A percentile compares a stretch with the other conserved stretches of the same genome.
Evolutionary conservation across 2,888 invertebrate genomes (phyloP).

Genomic region (Cheilosia impressa): DNA sequence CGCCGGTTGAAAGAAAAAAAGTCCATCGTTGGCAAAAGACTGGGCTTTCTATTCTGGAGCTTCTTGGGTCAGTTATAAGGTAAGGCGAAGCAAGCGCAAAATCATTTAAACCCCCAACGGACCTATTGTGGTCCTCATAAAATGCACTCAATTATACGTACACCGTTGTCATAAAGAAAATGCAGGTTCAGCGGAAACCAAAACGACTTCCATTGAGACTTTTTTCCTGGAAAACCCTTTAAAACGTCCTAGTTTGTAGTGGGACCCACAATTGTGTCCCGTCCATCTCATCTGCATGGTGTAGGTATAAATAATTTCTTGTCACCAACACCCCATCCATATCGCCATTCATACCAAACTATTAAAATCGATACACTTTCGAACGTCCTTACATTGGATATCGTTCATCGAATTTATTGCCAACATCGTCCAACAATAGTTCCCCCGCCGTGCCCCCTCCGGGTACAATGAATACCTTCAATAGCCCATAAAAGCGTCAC

Average conservation of each 20-base stretch:
- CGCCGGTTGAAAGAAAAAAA: too few species aligned
- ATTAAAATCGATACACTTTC: slow-evolving; percentile 42
- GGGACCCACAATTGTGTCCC: too few species aligned
- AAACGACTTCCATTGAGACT: too few species aligned
- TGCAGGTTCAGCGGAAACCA: too few species aligned
- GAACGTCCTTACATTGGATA: slow-evolving; percentile 24
- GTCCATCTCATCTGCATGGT: background rate
- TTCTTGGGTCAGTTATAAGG: too few species aligned
- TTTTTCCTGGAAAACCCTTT: background rate
- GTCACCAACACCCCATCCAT: background rate
- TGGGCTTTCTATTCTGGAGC: too few species aligned
- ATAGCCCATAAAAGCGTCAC: slow-evolving; percentile 32
- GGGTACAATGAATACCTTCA: slow-evolving; percentile 35
- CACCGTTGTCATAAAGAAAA: background rate
- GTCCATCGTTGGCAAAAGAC: too few species aligned
- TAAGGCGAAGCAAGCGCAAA: too few species aligned
- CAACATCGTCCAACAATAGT: slow-evolving; percentile 26
- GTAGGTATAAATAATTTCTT: background rate
- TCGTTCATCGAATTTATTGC: slow-evolving; percentile 49
- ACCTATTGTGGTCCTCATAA: too few species aligned
- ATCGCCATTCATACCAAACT: background rate
- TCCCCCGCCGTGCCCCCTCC: background rate
- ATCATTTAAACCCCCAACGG: too few species aligned
- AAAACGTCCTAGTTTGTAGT: background rate
- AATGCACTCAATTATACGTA: too few species aligned